Conservation (phyloP, 2,797 vertebrate species). For the Taeniopygia guttata region DNA sequence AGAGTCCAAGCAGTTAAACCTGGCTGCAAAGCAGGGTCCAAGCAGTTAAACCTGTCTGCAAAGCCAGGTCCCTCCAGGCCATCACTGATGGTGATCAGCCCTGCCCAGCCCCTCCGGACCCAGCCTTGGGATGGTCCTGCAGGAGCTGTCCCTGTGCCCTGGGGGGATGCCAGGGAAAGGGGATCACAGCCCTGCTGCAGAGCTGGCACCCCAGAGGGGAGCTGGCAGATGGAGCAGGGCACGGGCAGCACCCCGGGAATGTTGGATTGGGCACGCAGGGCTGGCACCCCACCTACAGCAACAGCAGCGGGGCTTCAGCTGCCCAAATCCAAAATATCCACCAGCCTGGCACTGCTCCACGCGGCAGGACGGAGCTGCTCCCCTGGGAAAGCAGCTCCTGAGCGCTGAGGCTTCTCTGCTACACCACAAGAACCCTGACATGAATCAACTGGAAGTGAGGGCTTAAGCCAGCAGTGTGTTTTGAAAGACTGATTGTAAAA, state of each 20-base stretch:
- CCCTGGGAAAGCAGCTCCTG: neutral
- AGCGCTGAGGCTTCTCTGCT: neutral
- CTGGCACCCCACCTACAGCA: neutral
- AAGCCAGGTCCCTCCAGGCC: neutral
- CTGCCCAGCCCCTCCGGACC: neutral
- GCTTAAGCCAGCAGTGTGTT: too few relatives aligned
- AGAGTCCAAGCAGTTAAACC: too few relatives aligned
- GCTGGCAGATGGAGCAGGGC: neutral
- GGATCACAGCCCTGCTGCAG: too few relatives aligned
- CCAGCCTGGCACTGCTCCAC: neutral
- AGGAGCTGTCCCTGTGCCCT: neutral
- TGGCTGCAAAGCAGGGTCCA: too few relatives aligned
- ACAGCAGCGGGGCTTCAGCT: neutral
- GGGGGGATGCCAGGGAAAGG: rapidly evolving
- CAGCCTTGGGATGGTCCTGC: neutral
- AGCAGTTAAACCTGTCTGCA: too few relatives aligned
- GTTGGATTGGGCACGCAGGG: rapidly evolving
- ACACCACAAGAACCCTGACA: neutral
- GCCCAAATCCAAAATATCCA: neutral
- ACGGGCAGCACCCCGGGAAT: rapidly evolving
- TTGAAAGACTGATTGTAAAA: too few relatives aligned
- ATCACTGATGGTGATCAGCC: neutral
- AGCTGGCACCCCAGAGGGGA: neutral
- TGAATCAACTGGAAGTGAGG: too few relatives aligned
- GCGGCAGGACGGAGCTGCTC: neutral